Percentiles rank a stretch among this genome's conserved stretches.
phyloP scores from a whole-genome alignment of 1,140 invertebrate species.

The Scaptomyza graminum region DNA sequence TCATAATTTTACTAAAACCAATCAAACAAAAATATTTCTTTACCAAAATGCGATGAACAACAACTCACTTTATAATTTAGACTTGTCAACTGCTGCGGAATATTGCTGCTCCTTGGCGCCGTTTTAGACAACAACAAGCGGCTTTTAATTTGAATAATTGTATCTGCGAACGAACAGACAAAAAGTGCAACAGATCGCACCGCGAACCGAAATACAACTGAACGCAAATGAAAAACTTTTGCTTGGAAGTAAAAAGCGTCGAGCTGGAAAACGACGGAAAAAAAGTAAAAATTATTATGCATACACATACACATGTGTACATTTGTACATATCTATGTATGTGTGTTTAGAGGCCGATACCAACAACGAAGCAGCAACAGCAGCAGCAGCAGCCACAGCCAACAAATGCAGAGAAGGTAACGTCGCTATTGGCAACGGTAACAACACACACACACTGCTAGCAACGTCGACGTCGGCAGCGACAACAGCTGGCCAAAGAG shows the following conservation, averaged over 20 bases:
- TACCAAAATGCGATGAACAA: neutral
- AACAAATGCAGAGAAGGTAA: constrained; percentile 46
- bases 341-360: constrained; percentile 73
- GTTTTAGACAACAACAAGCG: neutral
- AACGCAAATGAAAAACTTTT: constrained; percentile 83
- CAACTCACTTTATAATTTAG: constrained; percentile 54
- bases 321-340: constrained; percentile 27
- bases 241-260: constrained; percentile 81
- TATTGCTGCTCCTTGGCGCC: constrained; percentile 19
- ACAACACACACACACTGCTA: constrained; percentile 29
- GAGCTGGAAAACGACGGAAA: constrained; percentile 76
- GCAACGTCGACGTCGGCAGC: constrained; percentile 23
- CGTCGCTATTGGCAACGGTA: constrained; percentile 42
- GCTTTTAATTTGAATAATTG: constrained; percentile 14
- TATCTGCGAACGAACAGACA: constrained; percentile 35
- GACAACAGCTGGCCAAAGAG: constrained; percentile 40
- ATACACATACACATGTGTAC: constrained; percentile 50
- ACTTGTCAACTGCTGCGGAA: constrained; percentile 3
- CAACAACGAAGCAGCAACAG: constrained; percentile 39
- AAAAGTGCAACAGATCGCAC: constrained; percentile 77
- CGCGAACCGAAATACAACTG: constrained; percentile 83
- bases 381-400: constrained; percentile 54
- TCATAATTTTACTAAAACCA: neutral
- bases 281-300: constrained; percentile 78
- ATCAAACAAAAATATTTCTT: neutral